phyloP scores from a whole-genome alignment of 1,140 invertebrate species.

The Ceratina calcarata region DNA sequence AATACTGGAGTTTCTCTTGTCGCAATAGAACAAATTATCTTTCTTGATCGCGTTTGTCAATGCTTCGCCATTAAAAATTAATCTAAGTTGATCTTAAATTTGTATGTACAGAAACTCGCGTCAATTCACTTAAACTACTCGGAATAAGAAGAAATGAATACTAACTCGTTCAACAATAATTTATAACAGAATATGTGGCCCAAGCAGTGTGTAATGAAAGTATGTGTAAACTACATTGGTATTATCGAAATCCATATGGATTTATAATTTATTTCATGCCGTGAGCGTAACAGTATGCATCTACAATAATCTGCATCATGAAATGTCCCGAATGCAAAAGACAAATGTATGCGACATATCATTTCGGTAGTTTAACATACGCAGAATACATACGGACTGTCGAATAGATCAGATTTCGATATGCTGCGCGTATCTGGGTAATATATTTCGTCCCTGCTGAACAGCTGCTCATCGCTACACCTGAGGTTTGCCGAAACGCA shows the following conservation, averaged over 20 bases:
- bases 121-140: too few species aligned
- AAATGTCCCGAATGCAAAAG: neutral
- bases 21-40: conserved; percentile 32
- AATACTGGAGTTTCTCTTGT: conserved; percentile 56
- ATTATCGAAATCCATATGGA: too few species aligned
- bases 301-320: neutral
- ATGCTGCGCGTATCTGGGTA: neutral
- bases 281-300: too few species aligned
- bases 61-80: conserved; percentile 43
- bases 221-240: too few species aligned
- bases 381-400: neutral
- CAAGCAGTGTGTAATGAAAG: too few species aligned
- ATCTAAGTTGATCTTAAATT: conserved; percentile 19
- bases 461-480: conserved; percentile 25
- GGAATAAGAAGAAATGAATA: too few species aligned
- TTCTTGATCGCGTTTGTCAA: conserved; percentile 25
- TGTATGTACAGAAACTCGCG: too few species aligned
- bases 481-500: neutral
- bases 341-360: neutral
- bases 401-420: conserved; percentile 17
- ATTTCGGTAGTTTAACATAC: neutral
- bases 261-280: neutral
- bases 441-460: neutral
- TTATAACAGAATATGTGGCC: too few species aligned
- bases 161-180: too few species aligned